phyloP scores from a whole-genome alignment of 2,888 invertebrate genomes.

The Tolmerus cingulatus region DNA sequence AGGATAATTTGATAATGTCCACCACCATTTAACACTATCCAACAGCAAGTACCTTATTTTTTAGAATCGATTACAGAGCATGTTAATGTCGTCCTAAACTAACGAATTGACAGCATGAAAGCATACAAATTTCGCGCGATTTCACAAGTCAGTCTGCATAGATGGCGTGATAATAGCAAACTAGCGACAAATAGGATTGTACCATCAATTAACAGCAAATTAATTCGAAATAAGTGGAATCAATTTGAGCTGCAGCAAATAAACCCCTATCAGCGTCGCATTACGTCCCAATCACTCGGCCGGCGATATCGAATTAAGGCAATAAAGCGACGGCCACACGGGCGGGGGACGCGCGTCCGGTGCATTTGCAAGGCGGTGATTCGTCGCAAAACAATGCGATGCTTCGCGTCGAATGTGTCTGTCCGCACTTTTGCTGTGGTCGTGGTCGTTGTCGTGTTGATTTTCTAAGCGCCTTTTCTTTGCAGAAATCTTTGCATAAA shows the following conservation, averaged over 20 bases:
- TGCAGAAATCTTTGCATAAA: background rate
- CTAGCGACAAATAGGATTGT: background rate
- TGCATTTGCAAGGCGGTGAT: background rate
- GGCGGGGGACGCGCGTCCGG: background rate
- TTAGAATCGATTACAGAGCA: too few species aligned
- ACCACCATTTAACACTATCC: too few species aligned
- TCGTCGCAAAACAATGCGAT: background rate
- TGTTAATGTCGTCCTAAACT: too few species aligned
- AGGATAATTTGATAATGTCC: too few species aligned
- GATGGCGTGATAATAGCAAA: background rate
- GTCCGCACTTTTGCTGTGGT: background rate
- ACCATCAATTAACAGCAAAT: background rate
- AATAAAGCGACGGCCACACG: background rate
- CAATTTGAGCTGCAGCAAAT: background rate
- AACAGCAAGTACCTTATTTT: too few species aligned
- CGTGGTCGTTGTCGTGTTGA: background rate
- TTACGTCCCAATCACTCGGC: background rate
- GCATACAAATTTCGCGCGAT: background rate
- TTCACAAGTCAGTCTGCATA: background rate
- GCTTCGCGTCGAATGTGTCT: background rate
- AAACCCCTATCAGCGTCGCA: background rate
- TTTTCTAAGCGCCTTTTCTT: background rate
- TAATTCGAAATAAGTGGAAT: background rate
- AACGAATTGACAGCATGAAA: too few species aligned
- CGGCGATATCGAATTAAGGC: background rate